Evolutionary conservation across 2,888 invertebrate species (phyloP).

Genomic region (Cerastoderma edule): DNA sequence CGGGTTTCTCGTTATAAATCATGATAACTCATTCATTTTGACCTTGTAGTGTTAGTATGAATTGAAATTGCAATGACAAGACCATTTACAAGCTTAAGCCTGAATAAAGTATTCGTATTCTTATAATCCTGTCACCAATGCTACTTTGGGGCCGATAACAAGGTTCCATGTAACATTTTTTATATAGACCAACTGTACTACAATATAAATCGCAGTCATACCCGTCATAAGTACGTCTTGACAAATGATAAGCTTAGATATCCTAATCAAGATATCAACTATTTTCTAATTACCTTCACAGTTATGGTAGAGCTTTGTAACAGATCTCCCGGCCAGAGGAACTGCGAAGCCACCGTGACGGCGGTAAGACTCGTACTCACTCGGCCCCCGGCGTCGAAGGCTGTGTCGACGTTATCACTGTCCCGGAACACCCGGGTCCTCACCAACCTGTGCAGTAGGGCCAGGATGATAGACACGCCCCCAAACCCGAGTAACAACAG

Average conservation of each 20-base stretch:
- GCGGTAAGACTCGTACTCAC: conserved; percentile 73
- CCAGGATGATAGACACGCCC: conserved; percentile 70
- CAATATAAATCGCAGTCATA: too few relatives aligned
- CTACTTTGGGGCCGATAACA: too few relatives aligned
- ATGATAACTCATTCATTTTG: too few relatives aligned
- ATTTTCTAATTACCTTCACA: conserved; percentile 63
- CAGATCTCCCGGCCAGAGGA: conserved; percentile 74
- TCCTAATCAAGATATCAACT: neutral
- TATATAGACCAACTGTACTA: too few relatives aligned
- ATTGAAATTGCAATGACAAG: too few relatives aligned
- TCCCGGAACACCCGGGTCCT: conserved; percentile 70
- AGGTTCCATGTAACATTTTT: too few relatives aligned
- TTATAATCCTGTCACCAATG: too few relatives aligned
- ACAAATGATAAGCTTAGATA: neutral
- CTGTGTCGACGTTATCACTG: conserved; percentile 71
- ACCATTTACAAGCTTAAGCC: too few relatives aligned
- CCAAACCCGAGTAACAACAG: conserved; percentile 73
- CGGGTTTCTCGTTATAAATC: too few relatives aligned
- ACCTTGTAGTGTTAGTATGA: too few relatives aligned
- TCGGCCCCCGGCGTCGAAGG: conserved; percentile 74
- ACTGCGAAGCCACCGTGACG: conserved; percentile 72
- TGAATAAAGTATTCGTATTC: too few relatives aligned
- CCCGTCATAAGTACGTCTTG: too few relatives aligned
- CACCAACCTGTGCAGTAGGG: conserved; percentile 68
- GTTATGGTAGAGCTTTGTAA: conserved; percentile 72